Conservation (phyloP, 1,140 invertebrate genomes). For the Medauroidea extradentata region DNA sequence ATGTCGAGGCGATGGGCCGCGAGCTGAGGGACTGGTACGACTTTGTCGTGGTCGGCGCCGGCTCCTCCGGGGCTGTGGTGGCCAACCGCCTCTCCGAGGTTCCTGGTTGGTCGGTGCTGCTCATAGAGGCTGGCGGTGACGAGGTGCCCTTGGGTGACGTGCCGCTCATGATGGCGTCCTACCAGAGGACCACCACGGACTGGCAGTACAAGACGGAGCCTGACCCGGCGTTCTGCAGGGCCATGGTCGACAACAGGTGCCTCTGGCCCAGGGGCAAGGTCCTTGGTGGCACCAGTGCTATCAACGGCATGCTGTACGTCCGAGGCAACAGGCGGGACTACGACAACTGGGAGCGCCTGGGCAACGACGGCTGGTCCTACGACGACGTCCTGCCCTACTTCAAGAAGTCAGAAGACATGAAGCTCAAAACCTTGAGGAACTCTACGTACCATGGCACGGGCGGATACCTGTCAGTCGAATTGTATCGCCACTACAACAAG, state of each 20-base stretch:
- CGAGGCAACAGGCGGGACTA: constrained; percentile 63
- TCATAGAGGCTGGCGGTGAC: constrained; percentile 44
- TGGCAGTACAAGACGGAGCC: constrained; percentile 63
- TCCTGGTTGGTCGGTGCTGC: background rate
- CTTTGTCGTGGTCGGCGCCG: constrained; percentile 43
- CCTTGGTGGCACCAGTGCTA: constrained; percentile 69
- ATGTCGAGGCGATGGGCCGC: constrained; percentile 25
- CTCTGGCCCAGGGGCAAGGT: constrained; percentile 64
- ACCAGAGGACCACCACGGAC: constrained; percentile 63
- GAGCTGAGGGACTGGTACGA: constrained; percentile 5
- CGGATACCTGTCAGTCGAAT: constrained; percentile 62
- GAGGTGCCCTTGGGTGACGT: constrained; percentile 69
- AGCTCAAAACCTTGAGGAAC: background rate
- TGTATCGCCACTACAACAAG: constrained; percentile 55
- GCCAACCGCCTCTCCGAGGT: constrained; percentile 36
- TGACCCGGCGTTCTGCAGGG: constrained; percentile 50
- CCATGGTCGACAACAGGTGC: constrained; percentile 48
- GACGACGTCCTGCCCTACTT: constrained; percentile 16
- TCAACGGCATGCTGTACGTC: constrained; percentile 80
- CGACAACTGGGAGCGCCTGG: constrained; percentile 55
- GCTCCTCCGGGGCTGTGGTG: constrained; percentile 48
- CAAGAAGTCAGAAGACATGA: constrained; percentile 13
- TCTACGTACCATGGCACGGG: constrained; percentile 59
- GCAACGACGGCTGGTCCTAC: constrained; percentile 50
- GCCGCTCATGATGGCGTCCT: constrained; percentile 64